Percentiles rank a stretch among this genome's conserved stretches.
These are phyloP conservation scores for Saccostrea echinata DNA, from an alignment of 1,140 invertebrate species.

Conservation along the genomic window DNA sequence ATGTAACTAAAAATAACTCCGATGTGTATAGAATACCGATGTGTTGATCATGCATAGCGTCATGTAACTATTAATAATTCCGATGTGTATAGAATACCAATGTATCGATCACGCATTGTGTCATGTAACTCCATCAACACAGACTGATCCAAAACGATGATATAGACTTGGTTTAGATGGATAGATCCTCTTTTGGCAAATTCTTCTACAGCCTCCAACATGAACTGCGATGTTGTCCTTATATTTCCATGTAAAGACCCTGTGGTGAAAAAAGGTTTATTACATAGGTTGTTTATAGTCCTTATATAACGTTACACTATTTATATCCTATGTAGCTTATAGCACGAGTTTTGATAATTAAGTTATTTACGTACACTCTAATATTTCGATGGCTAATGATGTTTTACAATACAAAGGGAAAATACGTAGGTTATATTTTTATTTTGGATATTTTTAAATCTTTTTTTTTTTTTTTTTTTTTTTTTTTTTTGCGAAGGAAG, in stretches of 20 bases:
- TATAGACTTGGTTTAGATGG: not conserved
- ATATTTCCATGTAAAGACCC: not conserved
- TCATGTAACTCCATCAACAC: not conserved
- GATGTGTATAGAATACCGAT: not conserved
- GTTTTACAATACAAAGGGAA: too few species aligned
- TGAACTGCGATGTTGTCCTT: not conserved
- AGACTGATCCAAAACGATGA: not conserved
- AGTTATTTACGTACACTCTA: too few species aligned
- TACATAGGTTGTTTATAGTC: too few species aligned
- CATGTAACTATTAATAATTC: not conserved
- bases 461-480: too few species aligned
- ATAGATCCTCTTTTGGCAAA: not conserved
- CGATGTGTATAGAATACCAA: not conserved
- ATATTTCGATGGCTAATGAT: too few species aligned
- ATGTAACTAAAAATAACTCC: too few species aligned
- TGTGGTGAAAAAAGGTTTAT: not conserved
- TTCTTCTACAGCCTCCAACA: conserved; percentile 8
- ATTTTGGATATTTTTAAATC: too few species aligned
- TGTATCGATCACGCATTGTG: not conserved
- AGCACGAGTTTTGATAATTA: too few species aligned
- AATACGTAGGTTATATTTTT: too few species aligned
- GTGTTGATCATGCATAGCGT: not conserved
- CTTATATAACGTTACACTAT: too few species aligned
- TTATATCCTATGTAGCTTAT: too few species aligned
- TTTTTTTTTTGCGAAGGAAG: too few species aligned